Percentiles rank a stretch among this genome's conserved stretches.
Conservation (phyloP, 2,797 vertebrate genomes). For the Iguana delicatissima region DNA sequence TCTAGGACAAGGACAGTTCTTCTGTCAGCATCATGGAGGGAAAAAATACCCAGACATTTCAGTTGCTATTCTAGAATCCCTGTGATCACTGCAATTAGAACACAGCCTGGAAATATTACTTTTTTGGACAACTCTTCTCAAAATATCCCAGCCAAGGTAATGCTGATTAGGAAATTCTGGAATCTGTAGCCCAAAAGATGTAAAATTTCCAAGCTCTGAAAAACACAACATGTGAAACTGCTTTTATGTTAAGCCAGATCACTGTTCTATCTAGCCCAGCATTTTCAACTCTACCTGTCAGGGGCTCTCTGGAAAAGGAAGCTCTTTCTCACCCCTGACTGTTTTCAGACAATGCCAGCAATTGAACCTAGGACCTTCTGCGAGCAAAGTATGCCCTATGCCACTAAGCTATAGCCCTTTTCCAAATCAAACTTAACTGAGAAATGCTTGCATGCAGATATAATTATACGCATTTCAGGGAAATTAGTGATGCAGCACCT, state of each 20-base stretch:
- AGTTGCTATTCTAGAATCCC: neutral
- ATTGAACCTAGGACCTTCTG: neutral
- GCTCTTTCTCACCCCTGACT: neutral
- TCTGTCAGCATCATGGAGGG: neutral
- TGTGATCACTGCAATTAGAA: neutral
- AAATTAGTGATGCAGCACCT: constrained; percentile 57
- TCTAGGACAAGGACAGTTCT: neutral
- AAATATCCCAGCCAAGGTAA: no score
- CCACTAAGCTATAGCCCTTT: neutral
- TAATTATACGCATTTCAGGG: constrained; percentile 72
- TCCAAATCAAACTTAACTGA: constrained; percentile 43
- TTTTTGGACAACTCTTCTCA: no score
- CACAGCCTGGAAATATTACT: no score
- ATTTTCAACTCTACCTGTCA: neutral
- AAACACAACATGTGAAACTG: neutral
- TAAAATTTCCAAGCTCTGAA: neutral
- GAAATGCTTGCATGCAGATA: constrained; percentile 66
- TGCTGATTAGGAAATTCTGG: no score
- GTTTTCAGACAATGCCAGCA: neutral
- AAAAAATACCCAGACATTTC: neutral
- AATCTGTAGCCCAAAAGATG: no score
- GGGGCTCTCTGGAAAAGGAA: neutral
- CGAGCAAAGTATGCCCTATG: neutral
- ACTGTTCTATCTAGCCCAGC: neutral
- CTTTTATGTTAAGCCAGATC: no score